Base-by-base conservation (phyloP, 1,140 invertebrate species). In the Muscidifurax raptorellus region DNA sequence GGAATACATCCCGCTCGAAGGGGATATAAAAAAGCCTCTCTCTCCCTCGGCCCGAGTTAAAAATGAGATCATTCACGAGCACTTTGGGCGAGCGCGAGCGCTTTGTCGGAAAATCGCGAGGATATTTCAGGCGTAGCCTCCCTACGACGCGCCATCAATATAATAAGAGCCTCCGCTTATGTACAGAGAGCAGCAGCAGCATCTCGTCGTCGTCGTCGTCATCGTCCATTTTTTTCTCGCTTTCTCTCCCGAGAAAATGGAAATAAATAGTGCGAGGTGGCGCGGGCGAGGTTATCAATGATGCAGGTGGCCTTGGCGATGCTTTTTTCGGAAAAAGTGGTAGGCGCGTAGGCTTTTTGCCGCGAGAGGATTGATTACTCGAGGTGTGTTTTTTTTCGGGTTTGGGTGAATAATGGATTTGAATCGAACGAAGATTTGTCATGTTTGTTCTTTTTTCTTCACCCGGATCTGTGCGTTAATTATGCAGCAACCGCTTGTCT, bases 11-110 rank as follows among this genome's bases (percentile, higher is more conserved):
- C 66, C 66, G 66, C 66, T 69, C 22, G 6, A 59, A 40, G 59
- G 22, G 28, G 64, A 81, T 18, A 69, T 40, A 81, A 72, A 81
- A 81, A 52, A 81, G 40, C 30, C 25, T n/a, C 71, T 79, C 67
- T 52, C 85, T 79, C 67, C 66, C 85, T 81, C 25, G 75, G 59
- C 69, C 30, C 27, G 80, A 82, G 89, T 89, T 89, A 90, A 91
- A 91, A 91, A 91, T 91, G 89, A 88, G 87, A 87, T 88, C 87
- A 88, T 91, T 90, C 90, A 87, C 88, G 86, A 87, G 89, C 89
- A 90, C 90, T 90, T 90, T 90, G 87, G 79, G 88, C 86, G 85
- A 86, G 82, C 77, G 75, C 83, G 80, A 27, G 72, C 89, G 88
- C 88, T 91, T 90, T 90, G 89, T 90, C 86, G 89, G 88, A 85